Base-by-base conservation (phyloP, 2,797 vertebrate species). In the Lepilemur septentrionalis region DNA sequence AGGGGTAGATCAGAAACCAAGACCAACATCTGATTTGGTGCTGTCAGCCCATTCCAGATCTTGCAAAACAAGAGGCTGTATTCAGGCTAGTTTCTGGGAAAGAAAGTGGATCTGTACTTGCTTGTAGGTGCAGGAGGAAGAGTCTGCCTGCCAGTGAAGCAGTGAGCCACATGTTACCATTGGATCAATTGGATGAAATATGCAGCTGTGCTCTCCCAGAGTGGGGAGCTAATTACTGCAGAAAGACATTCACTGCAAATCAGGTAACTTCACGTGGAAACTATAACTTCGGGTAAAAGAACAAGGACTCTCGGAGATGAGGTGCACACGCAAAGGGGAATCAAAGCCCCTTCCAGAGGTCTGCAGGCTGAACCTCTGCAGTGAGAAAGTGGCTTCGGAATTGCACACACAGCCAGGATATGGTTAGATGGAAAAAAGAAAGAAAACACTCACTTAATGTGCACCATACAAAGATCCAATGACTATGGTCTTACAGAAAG, bases 241-340 rank as follows among this genome's bases (percentile, higher is more conserved):
- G 98, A 98, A 98, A 98, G 98, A 98, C 96, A 97, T 96, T 98
- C 97, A 96, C 95, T 98, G 97, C 88, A 98, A 98, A 97, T 98
- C 76, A 46, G 97, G 97, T 98, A 97, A 98, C 97, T 98, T 98
- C 98, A 98, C 28, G 1, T 97, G 98, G 98, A 98, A 98, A 98
- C 97, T 98, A 96, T 98, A 98, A 97, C 93, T 86, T 97, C 89
- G 90, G 79, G 73, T 81, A 98, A 98, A 98, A 98, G 98, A 98
- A 98, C 89, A 96, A 97, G 95, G 97, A 96, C 79, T 95, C 52
- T 17, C n/a, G 25, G 89, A 93, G 41, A 94, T 97, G 95, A 98
- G 96, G 95, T 93, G 93, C 95, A 95, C 96, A 97, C 97, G 97
- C 73, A 95, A 97, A 95, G 93, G 96, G 98, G 97, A 98, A 90